Evolutionary conservation across 1,140 invertebrate genomes (phyloP), one percentile per base, ranked within the genome.

Genomic region (Plodia interpunctella): DNA sequence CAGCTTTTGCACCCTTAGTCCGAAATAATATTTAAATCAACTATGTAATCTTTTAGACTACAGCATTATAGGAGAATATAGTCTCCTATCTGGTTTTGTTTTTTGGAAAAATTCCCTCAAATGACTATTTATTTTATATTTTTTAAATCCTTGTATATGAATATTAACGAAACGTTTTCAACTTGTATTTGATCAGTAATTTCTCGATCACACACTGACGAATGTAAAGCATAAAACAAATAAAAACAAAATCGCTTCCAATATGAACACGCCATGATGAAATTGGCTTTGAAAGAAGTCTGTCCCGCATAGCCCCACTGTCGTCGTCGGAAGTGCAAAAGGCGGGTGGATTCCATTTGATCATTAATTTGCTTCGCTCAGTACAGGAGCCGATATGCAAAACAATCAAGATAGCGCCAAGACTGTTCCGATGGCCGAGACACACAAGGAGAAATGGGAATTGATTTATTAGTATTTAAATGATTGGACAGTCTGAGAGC

Each of bases 321-420:
- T 57, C 65, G 65, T 66, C 68, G 71, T 71, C 66, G 68, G 69
- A 70, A 68, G 66, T 69, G 62, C 64, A 66, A 65, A 59, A 70
- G 64, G 65, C 61, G 67, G 64, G 65, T 59, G 67, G 63, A 78
- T 77, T 75, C 72, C 76, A 74, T 78, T 74, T 78, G 79, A 77
- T 81, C 82, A 78, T 81, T 85, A 87, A 85, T 85, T 82, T 83
- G 71, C 70, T 61, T 65, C 70, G 68, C 72, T 63, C 70, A 66
- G 69, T 64, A 66, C 68, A 60, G 68, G 57, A 67, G 65, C 51
- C 68, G 78, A 85, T 83, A 83, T 82, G 82, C 79, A 82, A 85
- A 83, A 77, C 74, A 80, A 80, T 82, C 75, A 66, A 79, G 81
- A 83, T 83, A 80, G 54, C 60, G 62, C 51, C 20, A 72, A 68